Conservation (phyloP, 1,140 invertebrate species). For the Plodia interpunctella region DNA sequence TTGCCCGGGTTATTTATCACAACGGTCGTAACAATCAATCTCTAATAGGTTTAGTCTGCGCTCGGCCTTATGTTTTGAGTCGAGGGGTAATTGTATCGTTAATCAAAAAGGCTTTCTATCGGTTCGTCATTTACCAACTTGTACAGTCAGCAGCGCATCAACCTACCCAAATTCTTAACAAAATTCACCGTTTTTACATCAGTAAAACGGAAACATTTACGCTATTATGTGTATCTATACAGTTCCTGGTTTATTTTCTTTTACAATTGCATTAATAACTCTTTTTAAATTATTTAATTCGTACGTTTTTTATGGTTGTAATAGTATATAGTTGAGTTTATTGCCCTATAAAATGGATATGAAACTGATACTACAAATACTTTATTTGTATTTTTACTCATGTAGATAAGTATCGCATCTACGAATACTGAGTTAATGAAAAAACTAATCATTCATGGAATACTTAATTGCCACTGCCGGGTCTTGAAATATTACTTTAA, state of each 20-base stretch:
- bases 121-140: constrained; percentile 1
- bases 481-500: too few relatives aligned
- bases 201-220: too few relatives aligned
- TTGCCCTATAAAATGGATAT: neutral
- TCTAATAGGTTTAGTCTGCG: neutral
- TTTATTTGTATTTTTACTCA: too few relatives aligned
- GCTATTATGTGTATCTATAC: too few relatives aligned
- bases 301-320: neutral
- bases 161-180: too few relatives aligned
- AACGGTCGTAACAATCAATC: constrained; percentile 1
- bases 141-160: too few relatives aligned
- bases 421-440: too few relatives aligned
- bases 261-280: constrained; percentile 5
- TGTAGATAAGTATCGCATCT: too few relatives aligned
- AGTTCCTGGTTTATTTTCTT: constrained; percentile 1
- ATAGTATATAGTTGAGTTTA: neutral
- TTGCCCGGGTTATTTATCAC: neutral
- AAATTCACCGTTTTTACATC: too few relatives aligned
- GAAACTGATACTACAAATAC: too few relatives aligned
- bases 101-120: neutral
- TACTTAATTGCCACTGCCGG: too few relatives aligned
- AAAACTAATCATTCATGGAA: too few relatives aligned
- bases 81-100: constrained; percentile 1
- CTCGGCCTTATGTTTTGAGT: neutral
- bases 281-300: neutral